These are phyloP conservation scores for Microcebus murinus DNA, from an alignment of 2,113 vertebrate genomes.

Conservation along the genomic window DNA sequence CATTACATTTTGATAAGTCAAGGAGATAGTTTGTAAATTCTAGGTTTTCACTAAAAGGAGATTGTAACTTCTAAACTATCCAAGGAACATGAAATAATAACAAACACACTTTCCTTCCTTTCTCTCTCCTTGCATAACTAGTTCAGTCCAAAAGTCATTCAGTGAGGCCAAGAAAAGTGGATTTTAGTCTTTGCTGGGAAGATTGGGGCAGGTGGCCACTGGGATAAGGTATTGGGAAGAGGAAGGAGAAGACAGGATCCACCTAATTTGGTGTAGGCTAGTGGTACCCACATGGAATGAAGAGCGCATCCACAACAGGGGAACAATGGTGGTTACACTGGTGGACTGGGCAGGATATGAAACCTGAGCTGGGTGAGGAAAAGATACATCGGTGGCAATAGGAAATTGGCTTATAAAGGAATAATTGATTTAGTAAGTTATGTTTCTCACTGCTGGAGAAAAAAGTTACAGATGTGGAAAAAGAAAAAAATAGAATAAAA, in stretches of 20 bases:
- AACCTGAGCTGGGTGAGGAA: not conserved
- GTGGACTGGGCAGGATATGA: not conserved
- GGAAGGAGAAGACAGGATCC: rapidly evolving
- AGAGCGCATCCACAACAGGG: rapidly evolving
- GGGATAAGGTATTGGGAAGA: not conserved
- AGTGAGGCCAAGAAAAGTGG: not conserved
- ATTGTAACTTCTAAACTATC: not conserved
- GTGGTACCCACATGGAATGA: too few relatives aligned
- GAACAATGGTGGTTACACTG: not conserved
- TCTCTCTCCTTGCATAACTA: not conserved
- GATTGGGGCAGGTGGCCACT: not conserved
- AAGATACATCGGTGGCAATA: rapidly evolving
- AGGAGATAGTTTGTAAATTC: not conserved
- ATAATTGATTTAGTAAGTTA: not conserved
- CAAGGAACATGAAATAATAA: not conserved
- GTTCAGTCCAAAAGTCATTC: not conserved
- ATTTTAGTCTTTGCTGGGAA: not conserved
- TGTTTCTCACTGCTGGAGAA: not conserved
- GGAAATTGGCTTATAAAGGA: not conserved
- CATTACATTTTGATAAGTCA: not conserved
- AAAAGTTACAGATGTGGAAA: not conserved
- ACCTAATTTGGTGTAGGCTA: not conserved
- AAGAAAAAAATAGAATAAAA: not conserved
- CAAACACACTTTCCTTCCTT: not conserved
- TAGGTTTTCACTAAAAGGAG: not conserved